Base-by-base conservation (phyloP, 2,797 vertebrate genomes). In the Pseudomugil tenellus region DNA sequence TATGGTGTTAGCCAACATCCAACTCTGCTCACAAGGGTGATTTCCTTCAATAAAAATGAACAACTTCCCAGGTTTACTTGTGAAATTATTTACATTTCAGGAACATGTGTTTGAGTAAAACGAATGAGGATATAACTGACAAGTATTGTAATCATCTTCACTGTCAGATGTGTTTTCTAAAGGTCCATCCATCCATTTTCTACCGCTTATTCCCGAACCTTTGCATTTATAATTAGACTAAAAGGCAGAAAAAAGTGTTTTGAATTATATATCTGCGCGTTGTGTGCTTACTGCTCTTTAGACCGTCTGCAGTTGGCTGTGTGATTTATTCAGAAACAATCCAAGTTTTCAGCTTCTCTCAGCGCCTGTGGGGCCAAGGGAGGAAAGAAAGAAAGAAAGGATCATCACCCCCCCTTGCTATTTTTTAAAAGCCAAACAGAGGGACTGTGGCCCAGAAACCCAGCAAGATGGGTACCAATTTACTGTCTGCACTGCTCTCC, bases 401-500 rank as follows among this genome's bases (percentile, higher is more conserved):
- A 43, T 43, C 41, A 6, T 46, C 10, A 25, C 53, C 58, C 53
- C 43, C 25, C 32, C 6, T 16, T 41, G 35, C 14, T 54, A 16
- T 69, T 69, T 71, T 76, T 75, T 62, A 41, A 76, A 78, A 82
- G 51, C 32, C 77, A 84, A 71, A 80, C 55, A 63, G 53, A 81
- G 76, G 58, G 76, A 77, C 64, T 51, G 51, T 91, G 90, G 79
- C 88, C 91, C 84, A 93, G 85, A 92, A 92, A 90, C 77, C 37
- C 76, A 76, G 65, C 69, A 74, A 81, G 69, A 76, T 76, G 84
- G 72, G 69, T 67, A 85, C 79, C 77, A 76, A 82, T 77, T 77
- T 67, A 51, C 76, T 80, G 84, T 91, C 86, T 78, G 83, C 82
- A 60, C 77, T 75, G 67, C 77, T 82, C 83, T 76, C 81, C 49